A percentile compares a stretch with the other conserved stretches of the same genome.
These are phyloP conservation scores for Patiria miniata DNA, from an alignment of 35 echinoderm and acorn worm genomes.

Conservation along the genomic window DNA sequence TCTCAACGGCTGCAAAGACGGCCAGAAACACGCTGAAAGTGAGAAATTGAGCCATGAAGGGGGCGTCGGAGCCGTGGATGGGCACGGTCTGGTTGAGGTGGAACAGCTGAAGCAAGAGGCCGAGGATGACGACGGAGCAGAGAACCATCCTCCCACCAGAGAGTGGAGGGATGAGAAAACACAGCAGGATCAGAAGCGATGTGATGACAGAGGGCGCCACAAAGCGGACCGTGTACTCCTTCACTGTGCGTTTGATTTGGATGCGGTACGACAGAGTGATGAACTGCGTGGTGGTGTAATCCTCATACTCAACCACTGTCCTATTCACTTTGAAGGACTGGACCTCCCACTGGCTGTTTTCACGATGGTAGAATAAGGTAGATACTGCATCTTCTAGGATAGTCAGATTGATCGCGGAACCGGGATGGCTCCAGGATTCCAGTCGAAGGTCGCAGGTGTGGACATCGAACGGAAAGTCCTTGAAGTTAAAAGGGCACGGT, in stretches of 20 bases:
- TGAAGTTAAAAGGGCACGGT: not conserved
- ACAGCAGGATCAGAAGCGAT: not conserved
- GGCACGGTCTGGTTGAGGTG: not conserved
- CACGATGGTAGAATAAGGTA: not conserved
- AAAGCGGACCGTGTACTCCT: not conserved
- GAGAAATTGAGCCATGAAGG: not conserved
- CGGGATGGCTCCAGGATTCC: not conserved
- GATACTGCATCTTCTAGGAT: not conserved
- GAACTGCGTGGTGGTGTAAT: not conserved
- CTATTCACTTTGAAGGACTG: not conserved
- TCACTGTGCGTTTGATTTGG: not conserved
- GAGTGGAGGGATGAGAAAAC: not conserved
- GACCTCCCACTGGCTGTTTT: not conserved
- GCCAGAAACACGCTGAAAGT: constrained; percentile 2
- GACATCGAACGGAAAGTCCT: not conserved
- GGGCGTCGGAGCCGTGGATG: not conserved
- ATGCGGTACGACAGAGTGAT: not conserved
- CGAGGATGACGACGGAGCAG: not conserved
- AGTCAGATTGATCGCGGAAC: not conserved
- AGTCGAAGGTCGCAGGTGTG: not conserved
- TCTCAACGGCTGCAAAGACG: not conserved
- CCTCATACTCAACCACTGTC: not conserved
- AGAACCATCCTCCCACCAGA: not conserved
- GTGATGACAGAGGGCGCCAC: not conserved
- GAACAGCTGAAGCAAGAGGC: not conserved